Conservation (phyloP, 2,113 vertebrate species). For the Lophura nycthemera region DNA sequence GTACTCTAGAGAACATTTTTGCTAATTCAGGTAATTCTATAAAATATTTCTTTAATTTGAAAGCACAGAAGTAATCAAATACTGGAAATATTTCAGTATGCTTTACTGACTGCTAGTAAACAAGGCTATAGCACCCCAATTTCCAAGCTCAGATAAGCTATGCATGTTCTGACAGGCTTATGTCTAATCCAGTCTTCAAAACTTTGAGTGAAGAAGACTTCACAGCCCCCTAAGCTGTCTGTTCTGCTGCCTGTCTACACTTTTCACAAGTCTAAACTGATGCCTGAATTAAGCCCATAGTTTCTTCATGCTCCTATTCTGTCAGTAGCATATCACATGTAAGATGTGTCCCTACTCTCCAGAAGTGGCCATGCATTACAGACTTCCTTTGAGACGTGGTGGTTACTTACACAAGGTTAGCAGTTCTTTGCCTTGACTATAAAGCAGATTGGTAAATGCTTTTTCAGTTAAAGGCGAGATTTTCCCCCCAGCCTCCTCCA, state of each 20-base stretch:
- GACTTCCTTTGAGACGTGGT: neutral
- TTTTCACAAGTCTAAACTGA: neutral
- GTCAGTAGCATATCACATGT: neutral
- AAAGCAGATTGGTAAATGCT: neutral
- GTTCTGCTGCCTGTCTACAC: neutral
- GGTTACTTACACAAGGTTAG: constrained; percentile 8
- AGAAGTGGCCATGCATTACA: neutral
- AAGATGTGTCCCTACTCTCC: neutral
- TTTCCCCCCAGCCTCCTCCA: neutral
- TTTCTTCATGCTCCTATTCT: constrained; percentile 26
- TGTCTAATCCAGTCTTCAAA: constrained; percentile 11
- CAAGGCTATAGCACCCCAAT: neutral
- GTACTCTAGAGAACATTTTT: neutral
- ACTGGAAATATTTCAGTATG: neutral
- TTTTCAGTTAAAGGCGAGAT: too few species aligned
- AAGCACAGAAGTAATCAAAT: neutral
- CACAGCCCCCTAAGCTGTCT: neutral
- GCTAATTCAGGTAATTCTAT: neutral
- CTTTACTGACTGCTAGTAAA: neutral
- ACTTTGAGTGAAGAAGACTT: neutral
- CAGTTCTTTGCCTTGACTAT: neutral
- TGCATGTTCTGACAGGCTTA: neutral
- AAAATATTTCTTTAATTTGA: neutral
- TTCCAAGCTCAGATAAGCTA: neutral
- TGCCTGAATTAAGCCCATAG: neutral